Base-by-base conservation (phyloP, 2,888 invertebrate species). In the Agapetus fuscipes region DNA sequence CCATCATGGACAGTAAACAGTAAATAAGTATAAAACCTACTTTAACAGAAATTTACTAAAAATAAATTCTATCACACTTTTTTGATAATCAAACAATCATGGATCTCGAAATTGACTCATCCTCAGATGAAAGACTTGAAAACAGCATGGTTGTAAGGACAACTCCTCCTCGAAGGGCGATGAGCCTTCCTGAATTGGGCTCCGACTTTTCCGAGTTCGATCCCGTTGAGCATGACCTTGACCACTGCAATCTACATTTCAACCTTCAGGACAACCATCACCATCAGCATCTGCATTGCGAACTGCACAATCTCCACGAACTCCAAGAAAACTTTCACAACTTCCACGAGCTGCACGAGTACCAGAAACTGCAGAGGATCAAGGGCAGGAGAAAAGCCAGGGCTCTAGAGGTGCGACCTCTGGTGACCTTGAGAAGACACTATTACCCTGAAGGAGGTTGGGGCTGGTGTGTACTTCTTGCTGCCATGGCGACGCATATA, bases 381-480 rank as follows among this genome's bases (percentile, higher is more conserved):
- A 56, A 60, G 56, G 71, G 31, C 36, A 34, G 7, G 33, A 39
- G 30, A 31, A 39, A 7, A 36, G 34, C 20, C 15, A 36, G n/a
- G 36, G 43, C 6, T 7, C 30, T 12, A n/a, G 73, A 74, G 54
- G 54, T 73, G 32, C 59, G 72, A 37, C 74, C 74, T 52, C 61
- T 80, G 51, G 67, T 81, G 39, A 80, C 80, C 6, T 68, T 81
- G 49, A 78, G 81, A 49, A 81, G 85, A 53, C 84, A 88, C 56
- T 87, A 87, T 62, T 88, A 87, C 61, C 87, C 87, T 20, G 88
- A 88, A 61, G 86, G 86, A 5, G 87, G 86, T 1, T 88, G 87
- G 87, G 89, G 88, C 4, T 89, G 86, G 85, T 75, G 84, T 36
- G 78, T 88, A 35, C 72, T 85, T 2, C 66, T 74, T 12, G 82